Conservation (phyloP, 2,113 vertebrate species). For the Rhea americana region DNA sequence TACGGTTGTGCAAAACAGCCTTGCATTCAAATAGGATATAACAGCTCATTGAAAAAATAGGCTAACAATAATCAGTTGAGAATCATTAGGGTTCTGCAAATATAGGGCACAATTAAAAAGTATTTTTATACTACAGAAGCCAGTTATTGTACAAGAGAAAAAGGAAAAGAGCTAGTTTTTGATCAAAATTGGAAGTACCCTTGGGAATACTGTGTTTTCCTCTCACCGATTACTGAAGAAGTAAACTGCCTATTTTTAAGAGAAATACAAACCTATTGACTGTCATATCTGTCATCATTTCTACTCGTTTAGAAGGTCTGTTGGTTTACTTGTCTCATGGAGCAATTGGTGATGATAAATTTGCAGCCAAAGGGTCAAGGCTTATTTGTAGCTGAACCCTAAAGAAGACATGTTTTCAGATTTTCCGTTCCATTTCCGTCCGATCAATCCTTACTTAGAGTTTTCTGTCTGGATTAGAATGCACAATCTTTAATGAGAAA, state of each 20-base stretch:
- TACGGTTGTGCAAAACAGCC: not conserved
- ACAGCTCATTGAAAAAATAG: not conserved
- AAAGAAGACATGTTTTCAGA: slow-evolving; percentile 2
- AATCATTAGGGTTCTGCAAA: not conserved
- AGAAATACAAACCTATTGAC: not conserved
- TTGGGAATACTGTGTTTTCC: not conserved
- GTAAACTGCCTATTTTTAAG: not conserved
- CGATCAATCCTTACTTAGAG: not conserved
- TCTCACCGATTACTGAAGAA: not conserved
- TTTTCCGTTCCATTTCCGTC: not conserved
- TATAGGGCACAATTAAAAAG: not conserved
- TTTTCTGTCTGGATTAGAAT: slow-evolving; percentile 5
- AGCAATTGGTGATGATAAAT: slow-evolving; percentile 29
- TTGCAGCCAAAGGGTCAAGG: not conserved
- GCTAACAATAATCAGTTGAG: not conserved
- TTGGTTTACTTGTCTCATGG: slow-evolving; percentile 13
- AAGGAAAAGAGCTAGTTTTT: not conserved
- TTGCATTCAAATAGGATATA: not conserved
- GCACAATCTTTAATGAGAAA: slow-evolving; percentile 22
- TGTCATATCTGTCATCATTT: not conserved
- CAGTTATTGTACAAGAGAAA: not conserved
- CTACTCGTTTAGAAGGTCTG: not conserved
- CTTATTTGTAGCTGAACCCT: slow-evolving; percentile 17
- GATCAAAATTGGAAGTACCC: not conserved
- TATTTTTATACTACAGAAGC: not conserved